phyloP scores from a whole-genome alignment of 23 tunicate genomes.

The Phallusia fumigata region DNA sequence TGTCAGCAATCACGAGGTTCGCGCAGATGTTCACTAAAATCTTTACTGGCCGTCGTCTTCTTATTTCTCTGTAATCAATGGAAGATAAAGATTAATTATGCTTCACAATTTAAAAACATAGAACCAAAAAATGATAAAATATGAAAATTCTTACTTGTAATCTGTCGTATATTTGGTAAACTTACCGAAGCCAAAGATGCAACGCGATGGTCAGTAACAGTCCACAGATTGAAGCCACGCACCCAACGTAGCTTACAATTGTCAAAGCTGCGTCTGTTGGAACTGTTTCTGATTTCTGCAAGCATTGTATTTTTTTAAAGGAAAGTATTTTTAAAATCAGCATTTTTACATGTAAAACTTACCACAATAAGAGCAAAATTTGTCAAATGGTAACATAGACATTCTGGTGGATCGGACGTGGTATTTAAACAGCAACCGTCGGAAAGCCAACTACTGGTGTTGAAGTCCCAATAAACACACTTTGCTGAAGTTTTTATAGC shows the following conservation, averaged over 20 bases:
- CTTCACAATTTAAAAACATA: not conserved
- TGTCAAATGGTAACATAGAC: conserved; percentile 8
- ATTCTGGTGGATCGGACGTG: not conserved
- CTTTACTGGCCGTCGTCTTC: conserved; percentile 11
- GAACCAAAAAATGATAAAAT: not conserved
- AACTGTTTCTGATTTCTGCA: conserved; percentile 1
- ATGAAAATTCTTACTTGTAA: no score
- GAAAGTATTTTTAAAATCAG: not conserved
- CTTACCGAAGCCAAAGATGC: conserved; percentile 6
- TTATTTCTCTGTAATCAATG: not conserved
- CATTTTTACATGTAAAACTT: not conserved
- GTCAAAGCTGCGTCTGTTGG: conserved; percentile 2
- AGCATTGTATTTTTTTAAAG: no score
- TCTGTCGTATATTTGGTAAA: no score
- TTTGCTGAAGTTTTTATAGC: not conserved
- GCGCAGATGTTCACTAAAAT: conserved; percentile 15
- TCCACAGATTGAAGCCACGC: not conserved
- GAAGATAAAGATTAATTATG: not conserved
- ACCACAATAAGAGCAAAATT: conserved; percentile 15
- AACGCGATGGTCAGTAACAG: not conserved
- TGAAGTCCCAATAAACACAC: conserved; percentile 9
- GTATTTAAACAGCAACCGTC: conserved; percentile 10
- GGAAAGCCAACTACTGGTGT: not conserved
- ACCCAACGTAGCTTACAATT: conserved; percentile 11
- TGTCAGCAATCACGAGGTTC: conserved; percentile 6